Evolutionary conservation across 2,113 vertebrate genomes (phyloP).

Genomic region (Struthidea cinerea): DNA sequence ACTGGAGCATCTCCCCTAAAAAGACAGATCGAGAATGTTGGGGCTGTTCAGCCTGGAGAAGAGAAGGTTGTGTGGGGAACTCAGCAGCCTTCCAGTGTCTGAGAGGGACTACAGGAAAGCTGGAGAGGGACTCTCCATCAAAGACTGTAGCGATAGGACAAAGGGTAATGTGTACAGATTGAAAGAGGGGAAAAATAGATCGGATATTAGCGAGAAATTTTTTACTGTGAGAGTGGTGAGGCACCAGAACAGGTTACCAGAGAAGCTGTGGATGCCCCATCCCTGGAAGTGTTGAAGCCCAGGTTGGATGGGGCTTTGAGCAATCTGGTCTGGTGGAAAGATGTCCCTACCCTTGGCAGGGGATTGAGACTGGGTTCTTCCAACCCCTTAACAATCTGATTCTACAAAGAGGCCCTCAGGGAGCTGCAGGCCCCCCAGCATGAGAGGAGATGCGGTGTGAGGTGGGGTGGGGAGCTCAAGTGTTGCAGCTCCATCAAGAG

Average conservation of each 20-base stretch:
- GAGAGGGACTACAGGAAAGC: neutral
- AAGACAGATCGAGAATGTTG: neutral
- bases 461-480: neutral
- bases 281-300: neutral
- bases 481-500: too few species aligned
- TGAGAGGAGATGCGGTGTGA: neutral
- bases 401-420: neutral
- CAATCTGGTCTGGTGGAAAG: neutral
- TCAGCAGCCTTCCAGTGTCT: neutral
- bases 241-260: neutral
- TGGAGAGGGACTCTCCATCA: neutral
- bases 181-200: neutral
- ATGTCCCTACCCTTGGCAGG: neutral
- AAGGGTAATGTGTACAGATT: neutral
- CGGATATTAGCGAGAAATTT: neutral
- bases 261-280: neutral
- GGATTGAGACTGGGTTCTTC: neutral
- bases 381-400: neutral
- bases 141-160: neutral
- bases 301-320: neutral
- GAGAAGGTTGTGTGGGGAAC: neutral
- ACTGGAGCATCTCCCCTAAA: too few species aligned
- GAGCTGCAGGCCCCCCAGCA: rapidly evolving
- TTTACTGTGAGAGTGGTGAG: neutral
- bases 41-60: neutral